Conservation (phyloP, 2,113 vertebrate species). For the Triplophysa dalaica region DNA sequence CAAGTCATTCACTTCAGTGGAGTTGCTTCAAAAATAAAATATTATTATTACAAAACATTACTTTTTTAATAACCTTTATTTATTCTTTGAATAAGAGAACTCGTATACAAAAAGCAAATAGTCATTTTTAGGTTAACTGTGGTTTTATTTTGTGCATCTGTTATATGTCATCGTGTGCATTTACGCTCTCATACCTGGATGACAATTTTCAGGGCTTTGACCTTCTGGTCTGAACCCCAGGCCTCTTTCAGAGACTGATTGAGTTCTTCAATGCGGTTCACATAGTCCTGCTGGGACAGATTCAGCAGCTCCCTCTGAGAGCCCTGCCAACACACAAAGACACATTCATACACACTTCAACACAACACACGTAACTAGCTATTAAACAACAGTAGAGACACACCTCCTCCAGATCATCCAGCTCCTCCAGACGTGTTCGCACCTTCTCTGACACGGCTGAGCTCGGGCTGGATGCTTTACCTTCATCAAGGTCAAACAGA, state of each 20-base stretch:
- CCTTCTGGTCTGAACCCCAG: slow-evolving; percentile 97
- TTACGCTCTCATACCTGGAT: slow-evolving; percentile 84
- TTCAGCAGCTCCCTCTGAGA: slow-evolving; percentile 94
- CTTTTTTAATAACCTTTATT: no score
- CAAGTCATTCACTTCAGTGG: not conserved
- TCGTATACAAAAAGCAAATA: no score
- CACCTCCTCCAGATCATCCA: slow-evolving; percentile 97
- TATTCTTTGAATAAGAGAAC: no score
- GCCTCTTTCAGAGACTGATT: slow-evolving; percentile 96
- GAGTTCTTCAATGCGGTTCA: slow-evolving; percentile 93
- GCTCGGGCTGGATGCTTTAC: slow-evolving; percentile 75
- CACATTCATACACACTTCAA: slow-evolving; percentile 14
- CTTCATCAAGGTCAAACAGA: slow-evolving; percentile 62
- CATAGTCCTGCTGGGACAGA: slow-evolving; percentile 96
- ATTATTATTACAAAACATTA: no score
- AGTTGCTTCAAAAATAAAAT: no score
- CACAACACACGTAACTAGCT: not conserved
- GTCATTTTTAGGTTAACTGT: no score
- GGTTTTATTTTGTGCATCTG: not conserved
- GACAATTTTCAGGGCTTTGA: slow-evolving; percentile 97
- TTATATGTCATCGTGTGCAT: not conserved
- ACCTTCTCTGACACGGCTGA: slow-evolving; percentile 96
- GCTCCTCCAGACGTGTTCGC: slow-evolving; percentile 90
- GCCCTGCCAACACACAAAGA: slow-evolving; percentile 73
- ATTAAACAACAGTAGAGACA: slow-evolving; percentile 15